Percentiles rank a stretch among this genome's conserved stretches.
Conservation (phyloP, 2,797 vertebrate species). For the Neosilurus mollespiculum region DNA sequence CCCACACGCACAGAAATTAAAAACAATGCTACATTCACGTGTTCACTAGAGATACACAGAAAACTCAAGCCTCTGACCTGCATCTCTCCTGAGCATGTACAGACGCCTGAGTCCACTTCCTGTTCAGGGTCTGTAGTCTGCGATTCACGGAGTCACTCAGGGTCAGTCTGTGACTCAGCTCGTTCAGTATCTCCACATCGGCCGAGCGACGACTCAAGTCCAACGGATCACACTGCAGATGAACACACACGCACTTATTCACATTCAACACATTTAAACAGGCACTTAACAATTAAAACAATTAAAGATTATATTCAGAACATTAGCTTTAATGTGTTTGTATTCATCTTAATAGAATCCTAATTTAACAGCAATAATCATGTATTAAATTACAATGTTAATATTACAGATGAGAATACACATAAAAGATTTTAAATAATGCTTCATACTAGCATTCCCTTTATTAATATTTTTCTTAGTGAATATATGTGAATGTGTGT, state of each 20-base stretch:
- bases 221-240: conserved; percentile 64
- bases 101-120: conserved; percentile 75
- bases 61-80: conserved; percentile 74
- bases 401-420: neutral
- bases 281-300: neutral
- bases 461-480: neutral
- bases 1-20: conserved; percentile 17
- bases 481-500: conserved; percentile 5
- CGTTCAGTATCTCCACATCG: conserved; percentile 83
- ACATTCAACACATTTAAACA: neutral
- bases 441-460: neutral
- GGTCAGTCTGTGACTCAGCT: conserved; percentile 78
- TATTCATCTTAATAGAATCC: too few relatives aligned
- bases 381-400: neutral
- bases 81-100: conserved; percentile 75
- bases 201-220: conserved; percentile 75
- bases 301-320: neutral
- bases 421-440: neutral
- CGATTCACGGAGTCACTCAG: conserved; percentile 72
- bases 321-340: too few relatives aligned
- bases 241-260: neutral
- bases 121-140: conserved; percentile 79
- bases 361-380: neutral
- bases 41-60: neutral
- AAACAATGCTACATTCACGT: neutral